Base-by-base conservation (phyloP, 2,113 vertebrate genomes). In the Cichladusa arquata region DNA sequence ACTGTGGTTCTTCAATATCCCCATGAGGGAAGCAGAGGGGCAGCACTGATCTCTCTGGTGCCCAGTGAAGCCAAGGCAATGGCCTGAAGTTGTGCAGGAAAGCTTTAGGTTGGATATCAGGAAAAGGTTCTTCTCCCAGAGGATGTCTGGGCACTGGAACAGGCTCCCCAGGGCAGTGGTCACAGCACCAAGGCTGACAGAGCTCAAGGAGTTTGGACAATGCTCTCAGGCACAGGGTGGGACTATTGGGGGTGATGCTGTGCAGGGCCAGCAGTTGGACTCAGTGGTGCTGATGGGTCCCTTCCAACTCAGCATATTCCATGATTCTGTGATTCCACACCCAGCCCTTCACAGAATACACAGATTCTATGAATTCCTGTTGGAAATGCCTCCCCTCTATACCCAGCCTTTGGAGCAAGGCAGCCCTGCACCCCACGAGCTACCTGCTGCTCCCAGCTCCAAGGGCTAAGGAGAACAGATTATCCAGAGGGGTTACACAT, bases 351-450 rank as follows among this genome's bases (percentile, higher is more conserved):
- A 47, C 5, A 60, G 54, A 34, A 45, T 3, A 13, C n/a, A 47
- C 1, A 10, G 28, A 45, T 31, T 53, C 25, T 15, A 19, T 9
- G 25, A 61, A 54, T 48, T 60, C 29, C 29, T 61, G 24, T 2
- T 18, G 53, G 4, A 84, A 71, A 60, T 8, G 24, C 23, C 36
- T 54, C 28, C n/a, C 25, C 25, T 48, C 40, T 12, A 1, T 2
- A 33, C 12, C 20, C 40, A 8, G 12, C 56, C 50, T n/a, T 56
- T 54, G 0, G 8, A 23, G 20, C 38, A 9, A 31, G 70, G 86
- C 42, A 84, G 64, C 1, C 0, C 47, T 2, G 2, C 29, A 42
- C 19, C 42, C 47, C 9, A 3, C 0, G 1, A n/a, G 31, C 45
- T 65, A 61, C 65, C 34, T 25, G 81, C 44, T 56, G 71, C 40